phyloP scores from a whole-genome alignment of 2,797 vertebrate species.

The Loriculus beryllinus region DNA sequence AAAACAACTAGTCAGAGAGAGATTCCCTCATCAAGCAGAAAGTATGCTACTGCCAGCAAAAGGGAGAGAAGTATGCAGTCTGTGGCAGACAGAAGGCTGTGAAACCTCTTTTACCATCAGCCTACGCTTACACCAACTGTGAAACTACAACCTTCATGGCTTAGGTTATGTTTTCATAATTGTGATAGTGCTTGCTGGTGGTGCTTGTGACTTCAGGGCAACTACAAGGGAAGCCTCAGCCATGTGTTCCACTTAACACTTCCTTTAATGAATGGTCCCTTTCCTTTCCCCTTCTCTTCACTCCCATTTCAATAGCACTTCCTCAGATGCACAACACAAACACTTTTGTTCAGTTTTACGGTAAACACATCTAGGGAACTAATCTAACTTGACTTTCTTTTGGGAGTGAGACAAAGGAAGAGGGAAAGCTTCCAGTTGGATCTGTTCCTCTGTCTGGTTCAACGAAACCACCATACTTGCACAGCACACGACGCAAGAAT shows the following conservation, averaged over 20 bases:
- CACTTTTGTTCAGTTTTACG: neutral
- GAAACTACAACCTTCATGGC: conserved; percentile 16
- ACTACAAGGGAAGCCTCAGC: neutral
- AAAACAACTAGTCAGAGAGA: conserved; percentile 42
- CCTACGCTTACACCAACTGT: neutral
- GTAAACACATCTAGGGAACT: neutral
- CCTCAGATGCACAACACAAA: fast-evolving
- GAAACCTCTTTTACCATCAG: conserved; percentile 43
- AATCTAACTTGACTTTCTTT: neutral
- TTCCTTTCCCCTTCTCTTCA: neutral
- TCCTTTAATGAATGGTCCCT: neutral
- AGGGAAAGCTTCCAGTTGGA: neutral
- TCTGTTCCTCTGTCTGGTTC: neutral
- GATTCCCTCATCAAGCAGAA: conserved; percentile 2
- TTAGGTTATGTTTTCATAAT: neutral
- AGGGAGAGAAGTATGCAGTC: neutral
- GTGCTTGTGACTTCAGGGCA: neutral
- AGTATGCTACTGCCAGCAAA: conserved; percentile 1
- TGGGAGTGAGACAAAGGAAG: neutral
- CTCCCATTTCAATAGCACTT: neutral
- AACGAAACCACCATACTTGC: neutral
- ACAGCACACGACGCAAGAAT: neutral
- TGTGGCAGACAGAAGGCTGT: conserved; percentile 27
- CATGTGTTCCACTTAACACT: neutral
- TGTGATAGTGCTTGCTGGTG: neutral